Evolutionary conservation across 92 coral and sea anemone species (phyloP), one percentile per base, ranked within the genome.

Genomic region (Nematostella vectensis): DNA sequence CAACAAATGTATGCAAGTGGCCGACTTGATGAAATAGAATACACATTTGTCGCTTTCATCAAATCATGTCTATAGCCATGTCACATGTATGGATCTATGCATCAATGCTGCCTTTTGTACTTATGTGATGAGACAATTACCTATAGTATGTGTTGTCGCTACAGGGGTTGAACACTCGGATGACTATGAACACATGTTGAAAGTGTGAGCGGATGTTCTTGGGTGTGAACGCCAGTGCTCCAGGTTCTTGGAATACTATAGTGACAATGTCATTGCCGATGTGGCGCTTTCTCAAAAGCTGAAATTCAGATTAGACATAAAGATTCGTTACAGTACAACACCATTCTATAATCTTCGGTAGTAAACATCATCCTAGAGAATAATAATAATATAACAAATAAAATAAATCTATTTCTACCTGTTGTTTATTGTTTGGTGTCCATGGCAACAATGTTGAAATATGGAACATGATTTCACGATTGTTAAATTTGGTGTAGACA

Each of bases 241-340:
- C 99, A 15, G 99, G 99, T 40, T 93, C 99, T 93, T 93, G 99
- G 47, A 93, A 93, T 21, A 93, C 99, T 53, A 93, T 93, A 8
- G 99, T 93, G 11, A 93, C 96, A n/a, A 93, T 93, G 70, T 93
- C 99, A 57, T 93, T 93, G 31, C 99, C 99, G 49, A 93, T 93
- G 55, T 93, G 99, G 20, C 99, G 77, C 53, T 93, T 93, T 21
- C 99, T 79, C 17, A 93, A 70, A 45, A 93, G 83, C 99, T 93
- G 80, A 16, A 77, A 33, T n/a, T n/a, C n/a, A n/a, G n/a, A n/a
- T n/a, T n/a, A n/a, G 56, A 10, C 10, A 37, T 37, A 37, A 37
- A n/a, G n/a, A n/a, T n/a, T n/a, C n/a, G n/a, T n/a, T n/a, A n/a
- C n/a, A n/a, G n/a, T n/a, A n/a, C n/a, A n/a, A n/a, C n/a, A n/a